Evolutionary conservation across 2,888 invertebrate species (phyloP).

Genomic region (Embidobia sp.): DNA sequence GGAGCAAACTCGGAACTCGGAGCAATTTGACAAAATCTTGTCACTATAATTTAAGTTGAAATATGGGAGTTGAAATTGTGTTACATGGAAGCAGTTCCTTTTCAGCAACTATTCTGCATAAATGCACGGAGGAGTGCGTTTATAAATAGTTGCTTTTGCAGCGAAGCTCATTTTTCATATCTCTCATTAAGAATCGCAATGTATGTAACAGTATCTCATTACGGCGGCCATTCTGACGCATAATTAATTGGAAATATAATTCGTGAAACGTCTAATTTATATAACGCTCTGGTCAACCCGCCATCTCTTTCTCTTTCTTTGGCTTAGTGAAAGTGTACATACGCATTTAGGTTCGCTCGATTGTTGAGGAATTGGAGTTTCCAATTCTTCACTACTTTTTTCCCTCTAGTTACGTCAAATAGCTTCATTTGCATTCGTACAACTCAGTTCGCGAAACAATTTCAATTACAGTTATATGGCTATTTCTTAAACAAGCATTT

Average conservation of each 20-base stretch:
- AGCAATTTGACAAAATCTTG: no score
- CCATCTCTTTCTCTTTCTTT: conserved; percentile 64
- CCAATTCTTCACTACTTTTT: neutral
- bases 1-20: no score
- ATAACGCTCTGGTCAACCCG: conserved; percentile 71
- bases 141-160: neutral
- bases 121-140: neutral
- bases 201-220: conserved; percentile 26
- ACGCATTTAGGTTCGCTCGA: conserved; percentile 33
- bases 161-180: conserved; percentile 14
- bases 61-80: no score
- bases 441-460: no score
- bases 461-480: no score
- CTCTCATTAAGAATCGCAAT: conserved; percentile 2
- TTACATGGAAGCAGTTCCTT: neutral
- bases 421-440: no score
- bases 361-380: neutral
- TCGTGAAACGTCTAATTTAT: conserved; percentile 74
- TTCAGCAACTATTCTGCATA: neutral
- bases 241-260: conserved; percentile 49
- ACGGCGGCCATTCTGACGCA: conserved; percentile 6
- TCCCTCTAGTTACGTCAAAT: no score
- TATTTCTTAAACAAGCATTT: no score
- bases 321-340: conserved; percentile 57
- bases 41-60: no score